A percentile compares a stretch with the other conserved stretches of the same genome.
These are phyloP conservation scores for Melospiza melodia DNA, from an alignment of 2,113 vertebrate species.

Conservation along the genomic window DNA sequence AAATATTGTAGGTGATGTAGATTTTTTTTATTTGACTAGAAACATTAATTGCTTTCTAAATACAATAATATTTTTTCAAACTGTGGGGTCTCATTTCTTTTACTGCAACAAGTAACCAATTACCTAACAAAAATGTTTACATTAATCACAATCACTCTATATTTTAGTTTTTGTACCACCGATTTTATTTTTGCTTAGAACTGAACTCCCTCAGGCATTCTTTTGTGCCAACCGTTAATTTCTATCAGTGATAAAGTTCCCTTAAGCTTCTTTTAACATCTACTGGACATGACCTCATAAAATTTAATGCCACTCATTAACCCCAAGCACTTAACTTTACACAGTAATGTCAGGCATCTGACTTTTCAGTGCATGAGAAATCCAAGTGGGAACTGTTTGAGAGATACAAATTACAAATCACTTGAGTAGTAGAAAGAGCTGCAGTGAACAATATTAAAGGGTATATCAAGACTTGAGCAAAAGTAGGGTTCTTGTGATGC, in stretches of 20 bases:
- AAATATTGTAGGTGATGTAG: slow-evolving; percentile 22
- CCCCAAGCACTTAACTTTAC: slow-evolving; percentile 68
- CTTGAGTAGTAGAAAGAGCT: not conserved
- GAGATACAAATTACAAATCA: slow-evolving; percentile 59
- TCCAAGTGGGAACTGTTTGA: slow-evolving; percentile 60
- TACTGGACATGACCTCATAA: slow-evolving; percentile 70
- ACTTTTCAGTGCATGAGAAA: slow-evolving; percentile 64
- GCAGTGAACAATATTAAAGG: slow-evolving; percentile 19
- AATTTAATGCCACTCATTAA: slow-evolving; percentile 74
- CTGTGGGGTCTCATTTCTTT: slow-evolving; percentile 46
- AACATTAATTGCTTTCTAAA: slow-evolving; percentile 63
- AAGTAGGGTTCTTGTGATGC: not conserved
- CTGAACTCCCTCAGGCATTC: slow-evolving; percentile 43
- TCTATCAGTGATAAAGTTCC: slow-evolving; percentile 61
- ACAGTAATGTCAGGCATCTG: slow-evolving; percentile 66
- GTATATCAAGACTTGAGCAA: not conserved
- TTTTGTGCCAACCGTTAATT: slow-evolving; percentile 64
- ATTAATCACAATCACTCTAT: slow-evolving; percentile 55
- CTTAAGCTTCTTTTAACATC: slow-evolving; percentile 67
- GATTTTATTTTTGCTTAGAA: slow-evolving; percentile 56
- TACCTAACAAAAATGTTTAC: slow-evolving; percentile 64
- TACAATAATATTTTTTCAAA: slow-evolving; percentile 45
- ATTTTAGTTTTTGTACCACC: slow-evolving; percentile 46
- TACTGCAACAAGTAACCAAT: slow-evolving; percentile 47
- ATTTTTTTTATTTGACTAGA: slow-evolving; percentile 29